Conservation (phyloP, 2,113 vertebrate species). For the Beaufortia kweichowensis region DNA sequence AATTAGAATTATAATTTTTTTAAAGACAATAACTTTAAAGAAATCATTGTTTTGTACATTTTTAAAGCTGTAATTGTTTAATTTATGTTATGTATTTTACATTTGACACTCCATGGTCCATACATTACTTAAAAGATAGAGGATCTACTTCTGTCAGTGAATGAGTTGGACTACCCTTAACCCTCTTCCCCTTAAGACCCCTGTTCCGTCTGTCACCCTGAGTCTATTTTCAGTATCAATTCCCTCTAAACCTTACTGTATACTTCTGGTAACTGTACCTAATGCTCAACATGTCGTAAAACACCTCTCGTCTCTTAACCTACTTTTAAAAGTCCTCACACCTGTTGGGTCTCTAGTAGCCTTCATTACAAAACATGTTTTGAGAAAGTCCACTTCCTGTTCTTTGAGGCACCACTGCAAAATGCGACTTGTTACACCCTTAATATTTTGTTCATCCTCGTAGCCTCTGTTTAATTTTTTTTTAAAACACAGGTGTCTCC, state of each 20-base stretch:
- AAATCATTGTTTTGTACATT: neutral
- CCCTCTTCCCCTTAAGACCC: constrained; percentile 68
- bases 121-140: neutral
- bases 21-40: neutral
- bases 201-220: constrained; percentile 64
- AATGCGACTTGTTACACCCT: neutral
- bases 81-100: neutral
- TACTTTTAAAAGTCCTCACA: neutral
- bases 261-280: neutral
- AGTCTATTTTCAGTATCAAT: constrained; percentile 62
- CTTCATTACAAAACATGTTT: neutral
- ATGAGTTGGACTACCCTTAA: constrained; percentile 59
- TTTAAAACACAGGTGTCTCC: constrained; percentile 72
- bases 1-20: constrained; percentile 10
- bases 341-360: neutral
- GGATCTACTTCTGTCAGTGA: neutral
- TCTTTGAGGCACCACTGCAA: neutral
- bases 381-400: constrained; percentile 16
- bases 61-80: neutral
- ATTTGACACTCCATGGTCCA: neutral
- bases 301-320: neutral
- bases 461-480: constrained; percentile 24
- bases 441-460: neutral
- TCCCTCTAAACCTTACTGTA: constrained; percentile 20
- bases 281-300: neutral